Conservation (phyloP, 2,888 invertebrate species). For the Diadegma fenestrale region DNA sequence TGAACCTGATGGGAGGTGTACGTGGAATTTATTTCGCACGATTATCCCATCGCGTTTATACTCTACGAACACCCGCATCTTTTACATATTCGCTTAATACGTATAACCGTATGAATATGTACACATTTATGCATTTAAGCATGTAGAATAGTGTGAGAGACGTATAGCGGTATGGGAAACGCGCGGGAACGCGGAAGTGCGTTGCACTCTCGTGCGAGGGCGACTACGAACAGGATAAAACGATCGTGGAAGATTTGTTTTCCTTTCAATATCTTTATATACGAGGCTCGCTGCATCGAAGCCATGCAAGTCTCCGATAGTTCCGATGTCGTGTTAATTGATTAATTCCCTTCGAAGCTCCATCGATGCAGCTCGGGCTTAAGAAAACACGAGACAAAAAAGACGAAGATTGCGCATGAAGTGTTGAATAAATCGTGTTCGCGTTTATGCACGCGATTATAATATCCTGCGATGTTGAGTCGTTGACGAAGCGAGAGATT, state of each 20-base stretch:
- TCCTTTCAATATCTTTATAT: not conserved
- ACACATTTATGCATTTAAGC: not conserved
- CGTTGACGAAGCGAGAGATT: not conserved
- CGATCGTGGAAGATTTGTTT: conserved; percentile 41
- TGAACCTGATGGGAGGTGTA: conserved; percentile 45
- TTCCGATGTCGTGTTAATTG: conserved; percentile 31
- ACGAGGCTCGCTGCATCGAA: conserved; percentile 16
- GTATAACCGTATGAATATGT: not conserved
- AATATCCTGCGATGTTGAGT: not conserved
- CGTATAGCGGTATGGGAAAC: conserved; percentile 42
- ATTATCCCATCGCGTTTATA: conserved; percentile 50
- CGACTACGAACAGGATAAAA: conserved; percentile 44
- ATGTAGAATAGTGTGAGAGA: conserved; percentile 8
- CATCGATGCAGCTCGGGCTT: conserved; percentile 15
- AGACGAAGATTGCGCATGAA: not conserved
- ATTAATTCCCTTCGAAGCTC: conserved; percentile 22
- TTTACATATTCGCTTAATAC: not conserved
- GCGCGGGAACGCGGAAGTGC: conserved; percentile 67
- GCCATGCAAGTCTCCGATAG: conserved; percentile 33
- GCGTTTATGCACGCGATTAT: not conserved
- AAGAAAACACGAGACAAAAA: not conserved
- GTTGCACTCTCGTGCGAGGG: conserved; percentile 56
- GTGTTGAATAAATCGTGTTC: not conserved
- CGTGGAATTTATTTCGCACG: conserved; percentile 65
- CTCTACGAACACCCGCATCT: conserved; percentile 54